Evolutionary conservation across 1,140 invertebrate genomes (phyloP).

Genomic region (Saxidomus purpurata): DNA sequence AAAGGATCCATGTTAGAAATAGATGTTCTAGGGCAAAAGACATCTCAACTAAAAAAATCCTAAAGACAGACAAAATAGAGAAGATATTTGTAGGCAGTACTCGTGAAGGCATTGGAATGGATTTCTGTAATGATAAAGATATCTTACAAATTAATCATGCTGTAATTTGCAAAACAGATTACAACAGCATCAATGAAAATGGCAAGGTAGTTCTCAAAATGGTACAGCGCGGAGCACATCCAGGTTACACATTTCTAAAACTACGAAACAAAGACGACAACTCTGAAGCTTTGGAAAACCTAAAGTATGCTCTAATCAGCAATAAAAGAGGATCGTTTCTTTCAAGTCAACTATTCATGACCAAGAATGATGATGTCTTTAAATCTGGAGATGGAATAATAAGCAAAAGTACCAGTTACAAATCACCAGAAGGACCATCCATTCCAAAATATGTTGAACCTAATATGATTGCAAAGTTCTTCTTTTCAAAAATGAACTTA

Average conservation of each 20-base stretch:
- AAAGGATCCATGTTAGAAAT: not conserved
- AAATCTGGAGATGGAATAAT: not conserved
- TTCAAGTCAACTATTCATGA: constrained; percentile 40
- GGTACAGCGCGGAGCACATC: not conserved
- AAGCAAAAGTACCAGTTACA: not conserved
- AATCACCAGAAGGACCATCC: not conserved
- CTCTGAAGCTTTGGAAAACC: not conserved
- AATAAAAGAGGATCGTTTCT: not conserved
- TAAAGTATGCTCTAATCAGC: not conserved
- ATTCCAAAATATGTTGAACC: not conserved
- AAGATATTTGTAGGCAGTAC: constrained; percentile 34
- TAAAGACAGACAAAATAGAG: not conserved
- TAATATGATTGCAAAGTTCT: not conserved
- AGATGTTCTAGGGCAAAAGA: not conserved
- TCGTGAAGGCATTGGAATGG: constrained; percentile 21
- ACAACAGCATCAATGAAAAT: not conserved
- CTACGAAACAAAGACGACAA: not conserved
- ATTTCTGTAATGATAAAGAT: constrained; percentile 8
- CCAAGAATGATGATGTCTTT: constrained; percentile 25
- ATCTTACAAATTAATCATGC: constrained; percentile 16
- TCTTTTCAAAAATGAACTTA: not conserved
- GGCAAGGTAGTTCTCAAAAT: not conserved
- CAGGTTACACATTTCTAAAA: not conserved
- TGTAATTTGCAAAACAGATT: not conserved
- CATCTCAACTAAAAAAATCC: not conserved